Evolutionary conservation across 2,113 vertebrate species (phyloP), one percentile per base, ranked within the genome.

Genomic region (Etheostoma cragini): DNA sequence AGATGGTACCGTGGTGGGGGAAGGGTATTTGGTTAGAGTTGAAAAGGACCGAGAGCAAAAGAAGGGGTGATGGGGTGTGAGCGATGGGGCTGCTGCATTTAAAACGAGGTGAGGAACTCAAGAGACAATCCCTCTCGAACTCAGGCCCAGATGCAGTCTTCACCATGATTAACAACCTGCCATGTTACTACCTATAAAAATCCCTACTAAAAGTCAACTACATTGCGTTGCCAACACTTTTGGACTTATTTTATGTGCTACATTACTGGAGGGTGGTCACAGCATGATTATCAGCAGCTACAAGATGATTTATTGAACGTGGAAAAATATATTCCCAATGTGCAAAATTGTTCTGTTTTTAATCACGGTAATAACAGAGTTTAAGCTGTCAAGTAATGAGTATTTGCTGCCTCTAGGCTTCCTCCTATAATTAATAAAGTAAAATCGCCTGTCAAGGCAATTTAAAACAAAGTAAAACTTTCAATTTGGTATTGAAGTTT

Each of bases 371-470:
- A 91, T 88, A 89, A 76, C 78, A 78, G 79, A 76, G 85, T 85
- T 92, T 91, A 74, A 85, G 85, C 70, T 89, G 86, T 93, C 86
- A 84, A 86, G 82, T 90, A 89, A 88, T 90, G 87, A 91, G 87
- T 82, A 76, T 90, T 87, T 86, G 65, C 76, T 54, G 89, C 84
- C 90, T 83, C 71, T 30, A 60, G 90, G 90, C 90, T 81, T 53
- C 46, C n/a, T 76, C 50, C 71, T 84, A 68, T 92, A 90, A 91
- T 92, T 89, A 91, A 81, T 90, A 88, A 91, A 76, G 73, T 80
- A 69, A 84, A 87, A 85, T 70, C 70, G 66, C 56, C 80, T 63
- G 66, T 87, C 83, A 80, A 64, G 84, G 81, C 84, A 86, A 86
- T 26, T 26, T 26, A 26, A 26, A 26, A 26, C 26, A 26, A 26